Conservation (phyloP, 2,888 invertebrate genomes). For the Pinctada fucata region DNA sequence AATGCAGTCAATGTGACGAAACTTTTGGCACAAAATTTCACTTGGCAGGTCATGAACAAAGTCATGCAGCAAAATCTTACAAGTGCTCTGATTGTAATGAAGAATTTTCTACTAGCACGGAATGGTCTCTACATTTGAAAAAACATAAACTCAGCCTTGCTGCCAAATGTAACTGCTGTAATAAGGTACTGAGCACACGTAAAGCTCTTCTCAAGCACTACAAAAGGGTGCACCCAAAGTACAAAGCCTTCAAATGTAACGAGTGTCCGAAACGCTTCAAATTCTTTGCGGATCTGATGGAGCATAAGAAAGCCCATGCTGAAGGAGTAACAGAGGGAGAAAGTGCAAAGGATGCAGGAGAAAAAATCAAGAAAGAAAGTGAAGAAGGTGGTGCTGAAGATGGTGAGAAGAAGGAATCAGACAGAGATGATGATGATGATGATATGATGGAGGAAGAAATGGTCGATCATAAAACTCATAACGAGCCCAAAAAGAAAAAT, state of each 20-base stretch:
- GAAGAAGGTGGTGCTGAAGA: neutral
- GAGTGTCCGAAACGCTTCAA: neutral
- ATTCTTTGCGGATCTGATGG: constrained; percentile 1
- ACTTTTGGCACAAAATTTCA: neutral
- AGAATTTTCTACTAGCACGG: neutral
- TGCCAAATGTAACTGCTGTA: constrained; percentile 1
- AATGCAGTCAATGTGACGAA: neutral
- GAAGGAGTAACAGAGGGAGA: neutral
- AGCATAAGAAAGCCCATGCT: neutral
- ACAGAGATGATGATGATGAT: neutral
- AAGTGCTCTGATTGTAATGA: neutral
- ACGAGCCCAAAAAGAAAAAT: neutral
- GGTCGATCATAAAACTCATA: neutral
- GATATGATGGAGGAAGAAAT: neutral
- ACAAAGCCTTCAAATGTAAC: neutral
- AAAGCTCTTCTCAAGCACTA: neutral
- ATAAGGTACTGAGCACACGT: neutral
- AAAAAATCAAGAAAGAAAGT: neutral
- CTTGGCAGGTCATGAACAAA: constrained; percentile 1
- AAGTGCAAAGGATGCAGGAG: neutral
- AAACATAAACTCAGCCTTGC: neutral
- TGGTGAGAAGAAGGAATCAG: neutral
- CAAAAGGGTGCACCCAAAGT: neutral
- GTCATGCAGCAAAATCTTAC: neutral
- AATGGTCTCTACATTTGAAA: neutral